Evolutionary conservation across 2,113 vertebrate species (phyloP).

Genomic region (Hydrolagus affinis): DNA sequence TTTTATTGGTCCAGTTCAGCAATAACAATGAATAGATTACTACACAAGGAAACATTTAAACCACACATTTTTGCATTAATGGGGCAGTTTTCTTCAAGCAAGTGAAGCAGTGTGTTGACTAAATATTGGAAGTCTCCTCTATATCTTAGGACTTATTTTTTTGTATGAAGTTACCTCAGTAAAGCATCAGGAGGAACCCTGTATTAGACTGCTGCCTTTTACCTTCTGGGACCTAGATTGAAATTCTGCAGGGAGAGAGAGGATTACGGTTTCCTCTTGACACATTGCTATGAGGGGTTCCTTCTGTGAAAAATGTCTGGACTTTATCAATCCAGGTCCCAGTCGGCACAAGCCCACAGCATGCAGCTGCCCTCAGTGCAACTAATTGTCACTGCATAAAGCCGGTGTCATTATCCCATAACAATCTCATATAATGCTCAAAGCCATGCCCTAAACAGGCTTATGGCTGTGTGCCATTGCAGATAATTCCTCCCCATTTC

Average conservation of each 20-base stretch:
- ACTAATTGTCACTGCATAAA: conserved; percentile 7
- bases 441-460: not conserved
- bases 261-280: not conserved
- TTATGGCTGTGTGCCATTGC: not conserved
- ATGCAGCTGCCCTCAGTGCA: not conserved
- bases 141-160: no score
- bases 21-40: not conserved
- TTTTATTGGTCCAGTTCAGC: not conserved
- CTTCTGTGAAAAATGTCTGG: conserved; percentile 1
- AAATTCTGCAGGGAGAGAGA: conserved; percentile 15
- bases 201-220: not conserved
- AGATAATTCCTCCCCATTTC: not conserved
- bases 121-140: not conserved
- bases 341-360: not conserved
- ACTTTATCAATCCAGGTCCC: not conserved
- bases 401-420: not conserved
- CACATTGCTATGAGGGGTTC: not conserved
- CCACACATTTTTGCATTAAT: not conserved
- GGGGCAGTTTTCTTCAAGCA: no score
- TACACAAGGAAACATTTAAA: not conserved
- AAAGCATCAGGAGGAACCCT: not conserved
- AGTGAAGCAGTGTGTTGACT: not conserved
- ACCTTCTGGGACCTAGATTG: not conserved
- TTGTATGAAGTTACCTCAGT: not conserved
- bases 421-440: not conserved